Base-by-base conservation (phyloP, 2,797 vertebrate species). In the Pagetopsis macropterus region DNA sequence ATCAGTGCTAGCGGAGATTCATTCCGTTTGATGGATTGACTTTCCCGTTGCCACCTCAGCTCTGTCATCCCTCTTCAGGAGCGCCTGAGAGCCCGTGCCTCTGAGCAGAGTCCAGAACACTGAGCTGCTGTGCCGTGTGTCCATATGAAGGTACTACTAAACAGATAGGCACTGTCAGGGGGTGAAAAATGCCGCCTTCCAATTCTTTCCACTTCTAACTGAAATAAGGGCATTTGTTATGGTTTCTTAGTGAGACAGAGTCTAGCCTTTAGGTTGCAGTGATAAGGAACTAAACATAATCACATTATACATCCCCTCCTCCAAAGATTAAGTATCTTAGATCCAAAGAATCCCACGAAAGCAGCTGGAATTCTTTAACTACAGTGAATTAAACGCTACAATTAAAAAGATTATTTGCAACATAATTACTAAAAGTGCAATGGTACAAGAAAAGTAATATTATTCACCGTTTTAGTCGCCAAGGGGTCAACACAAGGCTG, bases 11-110 rank as follows among this genome's bases (percentile, higher is more conserved):
- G 66, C 57, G 48, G 74, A 87, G 75, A 84, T 86, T 80, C 79
- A 84, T 89, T 76, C 81, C 65, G 62, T 79, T 77, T 84, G 86
- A 90, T 77, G 71, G 78, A 85, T 72, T 40, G 77, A 84, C 84
- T 87, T 86, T 83, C 65, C 70, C 66, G 70, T 76, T 65, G 70
- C 85, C 87, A 78, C 75, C 81, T 81, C 31, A 58, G 72, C 79
- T 85, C 80, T 71, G 71, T 82, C 86, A 83, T 89, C 78, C 59
- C 45, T 85, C 71, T 72, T 71, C 3, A 7, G 48, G 58, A 78
- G 82, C 75, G 74, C 79, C 81, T 77, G 17, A 0, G 81, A 79
- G 64, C 56, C 65, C 19, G 69, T 82, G 72, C 78, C 86, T 75
- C 44, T 82, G 77, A 85, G 86, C 77, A 31, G 52, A 37, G 76